Percentiles rank a stretch among this genome's conserved stretches.
Conservation (phyloP, 2,797 vertebrate species). For the Diglossa cyanea region DNA sequence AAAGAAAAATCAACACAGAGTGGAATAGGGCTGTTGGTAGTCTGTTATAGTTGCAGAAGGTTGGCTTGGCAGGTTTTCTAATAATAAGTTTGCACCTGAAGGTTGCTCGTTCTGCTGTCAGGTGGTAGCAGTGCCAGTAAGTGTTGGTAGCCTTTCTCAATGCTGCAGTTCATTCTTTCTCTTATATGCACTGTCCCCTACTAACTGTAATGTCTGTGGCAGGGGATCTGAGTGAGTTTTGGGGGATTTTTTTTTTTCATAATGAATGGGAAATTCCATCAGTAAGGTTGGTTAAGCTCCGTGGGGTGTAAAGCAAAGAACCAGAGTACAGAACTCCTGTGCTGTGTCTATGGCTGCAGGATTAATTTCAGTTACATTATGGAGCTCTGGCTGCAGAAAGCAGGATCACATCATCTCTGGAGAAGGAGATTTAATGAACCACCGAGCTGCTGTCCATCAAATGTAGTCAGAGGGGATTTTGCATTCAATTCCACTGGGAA, state of each 20-base stretch:
- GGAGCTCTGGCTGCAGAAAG: not conserved
- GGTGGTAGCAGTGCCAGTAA: not conserved
- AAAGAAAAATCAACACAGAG: not conserved
- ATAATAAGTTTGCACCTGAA: not conserved
- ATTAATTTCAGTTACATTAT: not conserved
- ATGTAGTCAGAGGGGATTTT: not conserved
- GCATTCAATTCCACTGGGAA: not conserved
- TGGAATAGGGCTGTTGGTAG: not conserved
- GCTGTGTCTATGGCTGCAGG: not conserved
- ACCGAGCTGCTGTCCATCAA: not conserved
- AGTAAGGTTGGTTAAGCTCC: not conserved
- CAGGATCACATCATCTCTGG: not conserved
- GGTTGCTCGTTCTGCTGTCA: accelerated
- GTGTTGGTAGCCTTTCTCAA: not conserved
- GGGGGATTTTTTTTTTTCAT: accelerated
- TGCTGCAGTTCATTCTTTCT: not conserved
- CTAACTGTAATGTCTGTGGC: not conserved
- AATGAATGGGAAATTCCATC: not conserved
- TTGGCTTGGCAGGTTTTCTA: not conserved
- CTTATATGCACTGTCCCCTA: accelerated
- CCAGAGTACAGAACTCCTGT: not conserved
- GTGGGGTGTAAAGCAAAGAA: not conserved
- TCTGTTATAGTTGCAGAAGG: not conserved
- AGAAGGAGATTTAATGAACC: not conserved
- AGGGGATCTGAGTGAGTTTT: not conserved